These are phyloP conservation scores for Atlantisia rogersi DNA, from an alignment of 2,113 vertebrate genomes.

Conservation along the genomic window DNA sequence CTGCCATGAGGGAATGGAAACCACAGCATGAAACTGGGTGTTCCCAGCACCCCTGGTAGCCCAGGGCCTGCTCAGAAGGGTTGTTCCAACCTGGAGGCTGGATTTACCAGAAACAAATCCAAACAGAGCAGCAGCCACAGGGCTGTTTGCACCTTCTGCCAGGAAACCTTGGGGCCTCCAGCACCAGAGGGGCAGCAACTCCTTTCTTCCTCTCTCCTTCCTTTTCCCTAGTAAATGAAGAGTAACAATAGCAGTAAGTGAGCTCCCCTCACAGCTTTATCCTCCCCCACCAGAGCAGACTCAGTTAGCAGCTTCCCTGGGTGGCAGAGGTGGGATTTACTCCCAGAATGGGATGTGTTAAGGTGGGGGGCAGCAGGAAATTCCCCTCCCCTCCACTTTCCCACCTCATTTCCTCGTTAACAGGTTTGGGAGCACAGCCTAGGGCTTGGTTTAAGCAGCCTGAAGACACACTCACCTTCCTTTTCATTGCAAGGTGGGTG, in stretches of 20 bases:
- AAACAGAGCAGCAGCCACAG: accelerated
- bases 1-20: background rate
- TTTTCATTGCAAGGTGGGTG: background rate
- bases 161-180: background rate
- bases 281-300: background rate
- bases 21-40: background rate
- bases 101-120: background rate
- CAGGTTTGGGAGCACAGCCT: background rate
- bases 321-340: background rate
- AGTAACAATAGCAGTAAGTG: background rate
- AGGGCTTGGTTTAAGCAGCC: background rate
- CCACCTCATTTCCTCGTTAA: background rate
- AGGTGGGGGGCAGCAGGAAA: background rate
- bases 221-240: slow-evolving; percentile 5
- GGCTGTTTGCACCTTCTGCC: background rate
- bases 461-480: background rate
- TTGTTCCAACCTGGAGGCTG: slow-evolving; percentile 27
- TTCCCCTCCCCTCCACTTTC: background rate
- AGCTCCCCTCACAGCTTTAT: slow-evolving; percentile 4
- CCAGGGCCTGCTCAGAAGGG: background rate
- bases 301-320: background rate
- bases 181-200: background rate
- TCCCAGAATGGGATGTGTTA: background rate
- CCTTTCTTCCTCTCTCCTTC: background rate
- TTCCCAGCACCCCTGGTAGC: background rate